phyloP scores from a whole-genome alignment of 2,113 vertebrate genomes.

The Oryctolagus cuniculus region DNA sequence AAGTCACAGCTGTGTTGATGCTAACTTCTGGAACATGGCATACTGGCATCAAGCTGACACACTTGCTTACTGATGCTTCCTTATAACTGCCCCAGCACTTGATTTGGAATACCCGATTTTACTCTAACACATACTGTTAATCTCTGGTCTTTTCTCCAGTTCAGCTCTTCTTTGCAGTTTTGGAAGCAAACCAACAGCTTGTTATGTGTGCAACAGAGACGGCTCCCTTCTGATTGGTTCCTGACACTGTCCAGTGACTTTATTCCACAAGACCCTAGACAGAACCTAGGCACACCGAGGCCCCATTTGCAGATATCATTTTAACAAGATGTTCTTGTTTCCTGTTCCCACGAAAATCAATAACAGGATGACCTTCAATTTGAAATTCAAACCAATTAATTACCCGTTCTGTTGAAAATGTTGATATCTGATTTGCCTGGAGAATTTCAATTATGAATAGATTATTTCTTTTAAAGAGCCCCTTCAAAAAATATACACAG shows the following conservation, averaged over 20 bases:
- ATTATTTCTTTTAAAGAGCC: slow-evolving; percentile 64
- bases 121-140: slow-evolving; percentile 82
- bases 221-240: slow-evolving; percentile 80
- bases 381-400: slow-evolving; percentile 86
- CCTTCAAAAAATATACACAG: slow-evolving; percentile 67
- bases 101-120: slow-evolving; percentile 82
- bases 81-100: slow-evolving; percentile 82
- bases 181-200: slow-evolving; percentile 82
- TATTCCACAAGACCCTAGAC: slow-evolving; percentile 59
- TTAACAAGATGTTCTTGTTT: slow-evolving; percentile 76
- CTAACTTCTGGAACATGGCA: slow-evolving; percentile 81
- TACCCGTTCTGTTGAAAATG: slow-evolving; percentile 78
- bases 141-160: slow-evolving; percentile 74
- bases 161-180: slow-evolving; percentile 73
- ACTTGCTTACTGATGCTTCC: slow-evolving; percentile 74
- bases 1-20: slow-evolving; percentile 86
- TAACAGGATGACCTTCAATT: slow-evolving; percentile 78
- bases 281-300: neutral
- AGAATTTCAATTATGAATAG: slow-evolving; percentile 83
- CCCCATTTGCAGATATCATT: slow-evolving; percentile 35
- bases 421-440: slow-evolving; percentile 81
- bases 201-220: slow-evolving; percentile 74
- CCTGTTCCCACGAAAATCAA: slow-evolving; percentile 81
- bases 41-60: slow-evolving; percentile 71
- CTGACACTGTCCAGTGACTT: slow-evolving; percentile 68